These are phyloP conservation scores for Diplodus sargus DNA, from an alignment of 2,797 vertebrate species.

Conservation along the genomic window DNA sequence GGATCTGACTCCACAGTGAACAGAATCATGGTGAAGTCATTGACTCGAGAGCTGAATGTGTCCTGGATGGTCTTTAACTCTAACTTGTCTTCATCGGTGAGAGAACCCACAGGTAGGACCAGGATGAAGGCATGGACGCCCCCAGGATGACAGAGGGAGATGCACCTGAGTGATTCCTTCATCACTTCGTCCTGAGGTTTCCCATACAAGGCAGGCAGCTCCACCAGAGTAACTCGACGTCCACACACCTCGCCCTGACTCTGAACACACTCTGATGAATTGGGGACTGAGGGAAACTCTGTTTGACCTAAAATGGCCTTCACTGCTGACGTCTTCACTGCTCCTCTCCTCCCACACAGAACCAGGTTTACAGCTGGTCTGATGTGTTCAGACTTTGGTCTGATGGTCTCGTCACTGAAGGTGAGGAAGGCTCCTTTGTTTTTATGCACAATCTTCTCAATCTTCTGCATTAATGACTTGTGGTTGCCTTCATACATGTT, in stretches of 20 bases:
- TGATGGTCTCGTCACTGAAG: not conserved
- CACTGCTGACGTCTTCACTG: slow-evolving; percentile 39
- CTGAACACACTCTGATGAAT: slow-evolving; percentile 33
- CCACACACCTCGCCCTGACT: slow-evolving; percentile 48
- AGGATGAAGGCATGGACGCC: slow-evolving; percentile 77
- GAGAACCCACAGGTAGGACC: slow-evolving; percentile 37
- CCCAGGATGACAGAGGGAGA: slow-evolving; percentile 61
- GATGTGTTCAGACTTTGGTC: not conserved
- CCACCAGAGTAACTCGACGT: slow-evolving; percentile 44
- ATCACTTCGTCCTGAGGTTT: slow-evolving; percentile 59
- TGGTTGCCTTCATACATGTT: not conserved
- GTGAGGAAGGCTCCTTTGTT: not conserved
- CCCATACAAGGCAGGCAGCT: slow-evolving; percentile 76
- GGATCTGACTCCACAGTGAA: slow-evolving; percentile 56
- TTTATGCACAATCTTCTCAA: not conserved
- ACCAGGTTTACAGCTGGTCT: slow-evolving; percentile 16
- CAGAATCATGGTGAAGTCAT: slow-evolving; percentile 51
- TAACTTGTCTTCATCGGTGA: slow-evolving; percentile 61
- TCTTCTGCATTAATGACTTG: not conserved
- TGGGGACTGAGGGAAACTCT: slow-evolving; percentile 18
- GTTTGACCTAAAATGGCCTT: slow-evolving; percentile 37
- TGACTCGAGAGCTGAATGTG: slow-evolving; percentile 48
- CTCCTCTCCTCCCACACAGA: slow-evolving; percentile 42
- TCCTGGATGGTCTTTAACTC: slow-evolving; percentile 59
- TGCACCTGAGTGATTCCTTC: slow-evolving; percentile 84